Evolutionary conservation across 2,797 vertebrate genomes (phyloP).

Genomic region (Phrynocephalus forsythii): DNA sequence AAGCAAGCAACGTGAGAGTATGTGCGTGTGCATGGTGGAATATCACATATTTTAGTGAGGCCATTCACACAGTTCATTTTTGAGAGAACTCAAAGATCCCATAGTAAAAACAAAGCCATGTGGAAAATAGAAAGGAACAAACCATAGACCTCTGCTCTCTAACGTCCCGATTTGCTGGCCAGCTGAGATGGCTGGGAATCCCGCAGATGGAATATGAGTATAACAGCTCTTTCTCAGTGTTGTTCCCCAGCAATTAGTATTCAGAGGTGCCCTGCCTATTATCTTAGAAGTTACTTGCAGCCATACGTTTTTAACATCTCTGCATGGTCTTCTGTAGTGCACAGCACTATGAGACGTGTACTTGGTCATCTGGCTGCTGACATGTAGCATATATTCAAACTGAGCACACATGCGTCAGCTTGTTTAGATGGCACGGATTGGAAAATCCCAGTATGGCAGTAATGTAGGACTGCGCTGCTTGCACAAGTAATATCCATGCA

Average conservation of each 20-base stretch:
- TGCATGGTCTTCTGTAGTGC: not conserved
- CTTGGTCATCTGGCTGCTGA: too few species aligned
- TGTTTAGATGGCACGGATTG: too few species aligned
- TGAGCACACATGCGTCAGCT: too few species aligned
- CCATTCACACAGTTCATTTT: accelerated
- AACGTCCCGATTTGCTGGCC: not conserved
- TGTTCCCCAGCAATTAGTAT: not conserved
- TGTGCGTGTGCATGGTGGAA: too few species aligned
- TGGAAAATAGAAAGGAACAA: not conserved
- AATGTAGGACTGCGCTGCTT: too few species aligned
- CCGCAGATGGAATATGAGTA: too few species aligned
- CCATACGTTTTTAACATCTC: not conserved
- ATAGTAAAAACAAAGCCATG: not conserved
- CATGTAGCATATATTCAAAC: too few species aligned
- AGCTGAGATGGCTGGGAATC: not conserved
- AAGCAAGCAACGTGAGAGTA: too few species aligned
- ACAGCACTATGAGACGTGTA: not conserved
- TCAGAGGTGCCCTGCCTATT: too few species aligned
- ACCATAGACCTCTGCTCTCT: not conserved
- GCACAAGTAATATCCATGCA: too few species aligned
- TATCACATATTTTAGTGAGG: not conserved
- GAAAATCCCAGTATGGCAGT: too few species aligned
- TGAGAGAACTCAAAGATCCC: not conserved
- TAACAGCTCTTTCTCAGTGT: not conserved
- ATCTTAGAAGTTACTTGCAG: not conserved